phyloP scores from a whole-genome alignment of 2,797 vertebrate genomes.

The Echeneis naucrates region DNA sequence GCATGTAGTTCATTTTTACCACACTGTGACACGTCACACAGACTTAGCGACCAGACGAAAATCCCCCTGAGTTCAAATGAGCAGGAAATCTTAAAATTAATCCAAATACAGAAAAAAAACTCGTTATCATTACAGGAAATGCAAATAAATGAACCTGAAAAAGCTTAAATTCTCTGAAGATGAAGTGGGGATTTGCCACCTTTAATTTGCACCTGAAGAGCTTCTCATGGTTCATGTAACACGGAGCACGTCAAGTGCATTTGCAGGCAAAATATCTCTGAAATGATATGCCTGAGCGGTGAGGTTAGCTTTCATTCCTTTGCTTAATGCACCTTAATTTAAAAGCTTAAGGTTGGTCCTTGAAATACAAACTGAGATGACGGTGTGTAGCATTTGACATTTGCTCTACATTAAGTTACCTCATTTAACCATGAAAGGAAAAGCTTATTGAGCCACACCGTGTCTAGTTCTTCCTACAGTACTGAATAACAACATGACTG shows the following conservation, averaged over 20 bases:
- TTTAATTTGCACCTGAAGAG: conserved; percentile 39
- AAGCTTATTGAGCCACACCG: conserved; percentile 24
- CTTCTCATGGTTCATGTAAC: conserved; percentile 25
- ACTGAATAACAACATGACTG: not conserved
- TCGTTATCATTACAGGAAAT: conserved; percentile 43
- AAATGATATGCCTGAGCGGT: conserved; percentile 58
- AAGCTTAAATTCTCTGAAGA: conserved; percentile 25
- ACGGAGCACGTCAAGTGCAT: conserved; percentile 33
- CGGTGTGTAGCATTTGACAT: conserved; percentile 54
- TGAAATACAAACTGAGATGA: conserved; percentile 63
- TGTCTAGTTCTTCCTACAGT: conserved; percentile 9
- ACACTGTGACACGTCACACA: conserved; percentile 12
- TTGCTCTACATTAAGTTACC: conserved; percentile 55
- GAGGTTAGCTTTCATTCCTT: conserved; percentile 59
- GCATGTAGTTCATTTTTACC: conserved; percentile 21
- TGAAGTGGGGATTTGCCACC: conserved; percentile 21
- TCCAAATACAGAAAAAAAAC: conserved; percentile 27
- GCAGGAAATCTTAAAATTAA: conserved; percentile 37
- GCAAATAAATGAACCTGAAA: conserved; percentile 34
- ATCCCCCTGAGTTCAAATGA: conserved; percentile 30
- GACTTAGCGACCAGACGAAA: conserved; percentile 33
- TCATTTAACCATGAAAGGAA: conserved; percentile 51
- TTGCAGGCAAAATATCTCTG: conserved; percentile 40
- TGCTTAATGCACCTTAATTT: conserved; percentile 60
- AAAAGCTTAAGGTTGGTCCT: conserved; percentile 51